Percentiles rank a stretch among this genome's conserved stretches.
phyloP scores from a whole-genome alignment of 2,888 invertebrate genomes.

The Hoplodrina ambigua region DNA sequence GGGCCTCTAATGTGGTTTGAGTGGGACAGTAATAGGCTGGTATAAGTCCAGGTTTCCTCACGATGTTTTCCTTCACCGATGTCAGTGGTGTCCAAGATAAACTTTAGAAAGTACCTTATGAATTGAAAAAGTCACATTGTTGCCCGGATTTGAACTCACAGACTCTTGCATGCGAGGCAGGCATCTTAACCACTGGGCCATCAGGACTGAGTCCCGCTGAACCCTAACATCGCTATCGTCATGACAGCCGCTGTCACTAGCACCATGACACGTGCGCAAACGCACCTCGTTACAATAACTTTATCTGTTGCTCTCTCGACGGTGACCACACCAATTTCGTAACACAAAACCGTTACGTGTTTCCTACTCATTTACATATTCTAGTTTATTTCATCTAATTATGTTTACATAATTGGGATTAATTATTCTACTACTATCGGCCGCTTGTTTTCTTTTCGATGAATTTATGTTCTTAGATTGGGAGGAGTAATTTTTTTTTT shows the following conservation, averaged over 20 bases:
- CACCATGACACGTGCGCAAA: constrained; percentile 29
- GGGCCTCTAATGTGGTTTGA: no score
- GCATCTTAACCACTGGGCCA: no score
- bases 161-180: no score
- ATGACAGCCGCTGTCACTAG: constrained; percentile 34
- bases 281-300: constrained; percentile 63
- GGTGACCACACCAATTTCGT: constrained; percentile 57
- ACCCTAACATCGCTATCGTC: constrained; percentile 4
- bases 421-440: constrained; percentile 52
- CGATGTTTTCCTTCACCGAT: no score
- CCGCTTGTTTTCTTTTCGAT: constrained; percentile 16
- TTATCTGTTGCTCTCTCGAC: constrained; percentile 61
- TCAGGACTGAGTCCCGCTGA: no score
- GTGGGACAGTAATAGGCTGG: no score
- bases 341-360: constrained; percentile 60
- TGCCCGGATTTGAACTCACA: no score
- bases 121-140: no score
- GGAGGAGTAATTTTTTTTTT: not conserved
- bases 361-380: constrained; percentile 59
- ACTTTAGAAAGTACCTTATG: no score
- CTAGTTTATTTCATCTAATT: constrained; percentile 59
- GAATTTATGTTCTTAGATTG: constrained; percentile 13
- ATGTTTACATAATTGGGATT: constrained; percentile 63
- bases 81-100: no score
- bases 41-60: no score